These are phyloP conservation scores for Apoderus coryli DNA, from an alignment of 2,888 invertebrate genomes.

Conservation along the genomic window DNA sequence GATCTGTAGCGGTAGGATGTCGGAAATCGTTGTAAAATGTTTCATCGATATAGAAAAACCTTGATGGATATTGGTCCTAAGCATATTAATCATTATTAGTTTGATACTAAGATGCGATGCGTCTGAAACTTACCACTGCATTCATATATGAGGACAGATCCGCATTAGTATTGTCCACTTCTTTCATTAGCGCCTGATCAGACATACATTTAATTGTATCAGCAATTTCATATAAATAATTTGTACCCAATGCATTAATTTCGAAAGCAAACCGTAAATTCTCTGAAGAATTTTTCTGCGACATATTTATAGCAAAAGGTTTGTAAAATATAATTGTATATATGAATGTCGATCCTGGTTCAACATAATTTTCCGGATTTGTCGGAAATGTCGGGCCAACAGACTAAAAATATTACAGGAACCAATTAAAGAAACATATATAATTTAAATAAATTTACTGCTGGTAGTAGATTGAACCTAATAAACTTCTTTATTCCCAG, in stretches of 20 bases:
- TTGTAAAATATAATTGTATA: constrained; percentile 19
- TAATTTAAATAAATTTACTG: no score
- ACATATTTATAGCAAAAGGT: constrained; percentile 18
- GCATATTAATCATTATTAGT: constrained; percentile 2
- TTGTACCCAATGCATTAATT: constrained; percentile 48
- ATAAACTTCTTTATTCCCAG: no score
- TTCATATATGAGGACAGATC: constrained; percentile 17
- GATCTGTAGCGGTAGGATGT: constrained; percentile 42
- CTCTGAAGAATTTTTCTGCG: constrained; percentile 16
- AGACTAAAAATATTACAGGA: no score
- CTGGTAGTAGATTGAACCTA: no score
- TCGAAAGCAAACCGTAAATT: constrained; percentile 38
- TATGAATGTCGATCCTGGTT: no score
- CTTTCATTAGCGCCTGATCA: constrained; percentile 46
- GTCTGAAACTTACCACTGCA: constrained; percentile 17
- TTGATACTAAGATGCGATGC: no score
- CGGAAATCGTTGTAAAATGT: constrained; percentile 67
- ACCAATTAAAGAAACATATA: no score
- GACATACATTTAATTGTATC: constrained; percentile 62
- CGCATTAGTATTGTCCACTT: constrained; percentile 35
- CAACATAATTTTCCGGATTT: no score
- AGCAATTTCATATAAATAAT: constrained; percentile 53
- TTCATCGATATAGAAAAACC: constrained; percentile 63
- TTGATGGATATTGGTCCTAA: constrained; percentile 51
- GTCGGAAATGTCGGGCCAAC: no score